phyloP scores from a whole-genome alignment of 53 echinoderm and acorn worm genomes.

The Echinometra lucunter region DNA sequence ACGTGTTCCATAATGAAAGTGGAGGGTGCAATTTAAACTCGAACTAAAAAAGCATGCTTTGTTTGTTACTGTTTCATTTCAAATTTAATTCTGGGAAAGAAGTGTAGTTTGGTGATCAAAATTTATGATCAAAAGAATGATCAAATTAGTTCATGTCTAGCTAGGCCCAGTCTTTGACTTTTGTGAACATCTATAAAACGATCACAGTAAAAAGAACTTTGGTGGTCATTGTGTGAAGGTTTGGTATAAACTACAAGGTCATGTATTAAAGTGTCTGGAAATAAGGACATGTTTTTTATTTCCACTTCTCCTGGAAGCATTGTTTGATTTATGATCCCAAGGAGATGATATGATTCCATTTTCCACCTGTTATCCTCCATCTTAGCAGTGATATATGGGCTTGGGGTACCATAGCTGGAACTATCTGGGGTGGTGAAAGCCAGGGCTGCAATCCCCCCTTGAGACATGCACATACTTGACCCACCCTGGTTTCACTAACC shows the following conservation, averaged over 20 bases:
- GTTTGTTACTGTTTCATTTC: too few relatives aligned
- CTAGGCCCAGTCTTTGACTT: background rate
- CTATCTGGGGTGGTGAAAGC: conserved; percentile 28
- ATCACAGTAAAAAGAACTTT: background rate
- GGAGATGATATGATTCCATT: conserved; percentile 32
- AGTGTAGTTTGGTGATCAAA: too few relatives aligned
- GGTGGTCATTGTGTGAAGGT: background rate
- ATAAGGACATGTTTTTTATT: conserved; percentile 52
- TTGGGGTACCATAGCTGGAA: background rate
- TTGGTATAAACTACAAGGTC: background rate
- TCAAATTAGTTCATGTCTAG: too few relatives aligned
- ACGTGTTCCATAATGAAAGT: too few relatives aligned
- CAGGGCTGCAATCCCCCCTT: background rate
- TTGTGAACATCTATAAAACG: background rate
- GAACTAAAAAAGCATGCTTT: too few relatives aligned
- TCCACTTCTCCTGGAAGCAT: conserved; percentile 24
- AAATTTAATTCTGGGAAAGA: too few relatives aligned
- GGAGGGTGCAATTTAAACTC: too few relatives aligned
- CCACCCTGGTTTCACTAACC: conserved; percentile 33
- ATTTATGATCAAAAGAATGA: too few relatives aligned
- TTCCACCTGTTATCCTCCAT: conserved; percentile 32
- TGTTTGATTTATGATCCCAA: conserved; percentile 8
- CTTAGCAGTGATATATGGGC: conserved; percentile 41
- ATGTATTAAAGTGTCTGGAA: background rate
- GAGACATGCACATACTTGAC: background rate